Percentiles rank a stretch among this genome's conserved stretches.
Conservation (phyloP, 2,113 vertebrate genomes). For the Budorcas taxicolor region DNA sequence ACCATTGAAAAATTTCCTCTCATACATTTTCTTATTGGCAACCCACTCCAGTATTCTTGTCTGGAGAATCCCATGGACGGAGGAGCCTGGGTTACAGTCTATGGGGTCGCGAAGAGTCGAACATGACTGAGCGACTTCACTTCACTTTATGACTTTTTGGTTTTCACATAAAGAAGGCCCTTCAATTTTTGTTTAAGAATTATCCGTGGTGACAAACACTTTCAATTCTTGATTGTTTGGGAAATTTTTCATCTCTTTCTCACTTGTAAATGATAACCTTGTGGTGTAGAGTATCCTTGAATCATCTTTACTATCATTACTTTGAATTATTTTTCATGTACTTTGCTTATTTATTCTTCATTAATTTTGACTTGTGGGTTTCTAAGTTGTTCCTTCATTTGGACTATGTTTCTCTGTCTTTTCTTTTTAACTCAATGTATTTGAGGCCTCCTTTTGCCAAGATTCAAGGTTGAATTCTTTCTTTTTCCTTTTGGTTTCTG, state of each 20-base stretch:
- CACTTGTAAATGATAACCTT: background rate
- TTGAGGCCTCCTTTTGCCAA: background rate
- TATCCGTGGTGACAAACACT: background rate
- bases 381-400: background rate
- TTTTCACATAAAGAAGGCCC: background rate
- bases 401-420: background rate
- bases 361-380: background rate
- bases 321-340: background rate
- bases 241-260: background rate
- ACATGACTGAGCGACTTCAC: no score
- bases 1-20: background rate
- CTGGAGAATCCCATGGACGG: no score
- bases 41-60: no score
- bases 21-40: background rate
- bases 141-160: background rate
- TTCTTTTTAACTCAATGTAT: background rate
- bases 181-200: background rate
- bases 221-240: background rate
- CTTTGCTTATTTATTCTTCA: background rate
- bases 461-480: background rate
- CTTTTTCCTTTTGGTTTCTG: background rate
- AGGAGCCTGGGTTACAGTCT: no score
- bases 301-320: background rate
- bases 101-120: no score
- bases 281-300: background rate